phyloP scores from a whole-genome alignment of 2,113 vertebrate genomes.

The Leptocoma aspasia region DNA sequence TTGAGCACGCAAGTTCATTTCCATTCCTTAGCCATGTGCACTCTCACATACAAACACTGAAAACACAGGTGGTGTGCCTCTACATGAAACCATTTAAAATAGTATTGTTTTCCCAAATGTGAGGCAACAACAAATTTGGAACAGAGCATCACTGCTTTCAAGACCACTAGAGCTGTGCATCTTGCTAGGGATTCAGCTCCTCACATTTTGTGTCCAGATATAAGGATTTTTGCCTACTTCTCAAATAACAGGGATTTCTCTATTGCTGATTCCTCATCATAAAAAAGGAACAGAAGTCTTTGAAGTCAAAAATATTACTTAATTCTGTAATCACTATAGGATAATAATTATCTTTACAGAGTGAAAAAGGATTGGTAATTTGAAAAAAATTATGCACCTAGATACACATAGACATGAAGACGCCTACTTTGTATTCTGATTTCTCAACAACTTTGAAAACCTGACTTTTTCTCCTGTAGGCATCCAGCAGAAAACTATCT shows the following conservation, averaged over 20 bases:
- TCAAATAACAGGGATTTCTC: neutral
- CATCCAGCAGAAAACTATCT: neutral
- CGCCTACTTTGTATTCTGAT: neutral
- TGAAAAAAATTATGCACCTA: neutral
- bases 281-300: neutral
- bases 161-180: neutral
- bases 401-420: neutral
- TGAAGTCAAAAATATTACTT: slow-evolving; percentile 13
- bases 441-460: neutral
- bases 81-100: neutral
- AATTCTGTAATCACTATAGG: neutral
- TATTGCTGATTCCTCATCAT: neutral
- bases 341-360: neutral
- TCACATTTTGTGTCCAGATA: neutral
- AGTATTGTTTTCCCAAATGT: neutral
- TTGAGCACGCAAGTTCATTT: neutral
- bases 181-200: neutral
- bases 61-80: neutral
- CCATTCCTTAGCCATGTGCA: neutral
- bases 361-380: neutral
- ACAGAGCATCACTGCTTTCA: neutral
- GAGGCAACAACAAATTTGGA: neutral
- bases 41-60: neutral
- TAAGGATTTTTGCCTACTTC: neutral
- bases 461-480: neutral